Evolutionary conservation across 2,113 vertebrate genomes (phyloP).

Genomic region (Micromys minutus): DNA sequence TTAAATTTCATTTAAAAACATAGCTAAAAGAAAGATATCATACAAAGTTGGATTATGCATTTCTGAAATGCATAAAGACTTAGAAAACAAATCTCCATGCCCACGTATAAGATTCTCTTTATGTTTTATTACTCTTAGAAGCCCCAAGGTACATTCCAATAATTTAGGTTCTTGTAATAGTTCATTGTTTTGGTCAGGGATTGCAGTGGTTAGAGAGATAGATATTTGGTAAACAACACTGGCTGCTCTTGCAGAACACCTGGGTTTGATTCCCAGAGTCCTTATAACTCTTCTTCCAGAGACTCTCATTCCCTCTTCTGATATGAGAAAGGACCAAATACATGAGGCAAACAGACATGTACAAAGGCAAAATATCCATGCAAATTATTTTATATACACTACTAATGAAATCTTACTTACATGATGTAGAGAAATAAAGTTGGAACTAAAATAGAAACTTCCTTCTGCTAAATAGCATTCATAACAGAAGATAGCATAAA

Average conservation of each 20-base stretch:
- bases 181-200: not conserved
- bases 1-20: not conserved
- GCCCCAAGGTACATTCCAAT: not conserved
- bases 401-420: not conserved
- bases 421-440: not conserved
- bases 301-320: too few species aligned
- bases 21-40: not conserved
- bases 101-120: rapidly evolving
- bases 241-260: not conserved
- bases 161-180: not conserved
- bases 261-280: not conserved
- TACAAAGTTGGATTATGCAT: not conserved
- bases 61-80: not conserved
- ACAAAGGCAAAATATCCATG: not conserved
- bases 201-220: not conserved
- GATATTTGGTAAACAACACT: not conserved
- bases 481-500: not conserved
- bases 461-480: not conserved
- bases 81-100: not conserved
- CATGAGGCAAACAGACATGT: not conserved
- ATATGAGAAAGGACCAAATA: not conserved
- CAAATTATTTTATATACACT: not conserved
- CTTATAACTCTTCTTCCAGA: not conserved
- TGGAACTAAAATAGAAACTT: not conserved
- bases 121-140: not conserved